Base-by-base conservation (phyloP, 2,797 vertebrate species). In the Diceros bicornis region DNA sequence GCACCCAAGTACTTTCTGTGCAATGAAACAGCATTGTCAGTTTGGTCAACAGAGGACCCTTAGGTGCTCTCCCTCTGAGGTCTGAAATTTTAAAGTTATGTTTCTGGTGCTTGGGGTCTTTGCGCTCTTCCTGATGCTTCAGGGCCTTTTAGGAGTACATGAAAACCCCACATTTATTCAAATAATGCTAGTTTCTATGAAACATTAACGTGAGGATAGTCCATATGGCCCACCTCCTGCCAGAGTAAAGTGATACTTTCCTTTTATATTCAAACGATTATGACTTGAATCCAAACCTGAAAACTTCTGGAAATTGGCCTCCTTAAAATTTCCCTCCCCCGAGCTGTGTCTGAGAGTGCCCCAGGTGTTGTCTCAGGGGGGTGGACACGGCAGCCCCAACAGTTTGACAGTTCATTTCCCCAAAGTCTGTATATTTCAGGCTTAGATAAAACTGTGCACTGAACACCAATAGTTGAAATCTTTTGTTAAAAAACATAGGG, bases 1-100 rank as follows among this genome's bases (percentile, higher is more conserved):
- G 75, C 87, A 83, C 37, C 41, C 69, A 89, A 86, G 77, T 79
- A 72, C 88, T 82, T 96, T 57, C 66, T 66, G 16, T 47, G 59
- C 13, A 6, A 64, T 37, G 25, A 75, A 47, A 55, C 47, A 59
- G 12, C 16, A 0, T 25, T 27, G 1, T 21, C 8, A 29, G 0
- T 41, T 77, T 94, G 64, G 37, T 72, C 34, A 41, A 12, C 18
- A 4, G 17, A 55, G 2, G 20, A 68, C 16, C 7, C 1, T 6
- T 4, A 6, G 16, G 12, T 0, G 2, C 59, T 9, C 3, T 29
- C 57, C 34, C 47, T 82, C 25, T 34, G 71, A 62, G 52, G 34
- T 14, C 25, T 52, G 55, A 57, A 29, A 14, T 84, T 91, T 57
- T 62, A 50, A 57, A 79, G 27, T 66, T 78, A 21, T 84, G 41